A percentile compares a stretch with the other conserved stretches of the same genome.
phyloP scores from a whole-genome alignment of 2,113 vertebrate genomes.

The Rhinolophus ferrumequinum region DNA sequence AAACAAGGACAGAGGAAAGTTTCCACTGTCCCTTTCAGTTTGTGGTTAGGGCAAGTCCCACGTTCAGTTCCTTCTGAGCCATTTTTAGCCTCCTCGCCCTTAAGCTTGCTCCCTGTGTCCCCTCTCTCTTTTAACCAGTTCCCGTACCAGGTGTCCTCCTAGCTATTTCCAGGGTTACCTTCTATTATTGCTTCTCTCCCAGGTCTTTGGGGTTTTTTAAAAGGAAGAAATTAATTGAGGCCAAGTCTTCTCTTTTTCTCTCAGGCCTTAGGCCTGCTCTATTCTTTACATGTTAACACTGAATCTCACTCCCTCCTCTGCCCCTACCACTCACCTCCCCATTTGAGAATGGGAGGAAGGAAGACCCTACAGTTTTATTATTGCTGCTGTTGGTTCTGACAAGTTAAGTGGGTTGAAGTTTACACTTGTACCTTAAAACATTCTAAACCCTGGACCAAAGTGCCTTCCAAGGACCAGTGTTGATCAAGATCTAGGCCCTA shows the following conservation, averaged over 20 bases:
- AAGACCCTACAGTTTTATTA: background rate
- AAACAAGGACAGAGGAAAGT: conserved; percentile 44
- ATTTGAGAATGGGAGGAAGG: background rate
- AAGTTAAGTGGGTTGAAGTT: background rate
- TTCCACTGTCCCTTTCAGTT: background rate
- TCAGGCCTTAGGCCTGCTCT: background rate
- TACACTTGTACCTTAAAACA: background rate
- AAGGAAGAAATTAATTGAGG: conserved; percentile 50
- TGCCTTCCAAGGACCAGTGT: background rate
- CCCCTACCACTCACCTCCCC: background rate
- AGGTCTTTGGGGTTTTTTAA: background rate
- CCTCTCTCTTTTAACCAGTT: background rate
- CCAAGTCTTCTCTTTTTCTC: background rate
- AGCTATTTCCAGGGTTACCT: conserved; percentile 33
- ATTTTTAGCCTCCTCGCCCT: background rate
- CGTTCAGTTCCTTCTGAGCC: background rate
- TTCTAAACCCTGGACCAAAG: background rate
- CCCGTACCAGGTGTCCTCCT: background rate
- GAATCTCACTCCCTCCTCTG: background rate
- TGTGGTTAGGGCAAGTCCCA: conserved; percentile 47
- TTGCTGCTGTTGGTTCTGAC: background rate
- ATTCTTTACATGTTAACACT: background rate
- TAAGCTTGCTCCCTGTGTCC: background rate
- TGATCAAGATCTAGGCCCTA: background rate
- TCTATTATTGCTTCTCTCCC: background rate